Evolutionary conservation across 1,140 invertebrate genomes (phyloP), one percentile per base, ranked within the genome.

Genomic region (Apocrypta bakeri): DNA sequence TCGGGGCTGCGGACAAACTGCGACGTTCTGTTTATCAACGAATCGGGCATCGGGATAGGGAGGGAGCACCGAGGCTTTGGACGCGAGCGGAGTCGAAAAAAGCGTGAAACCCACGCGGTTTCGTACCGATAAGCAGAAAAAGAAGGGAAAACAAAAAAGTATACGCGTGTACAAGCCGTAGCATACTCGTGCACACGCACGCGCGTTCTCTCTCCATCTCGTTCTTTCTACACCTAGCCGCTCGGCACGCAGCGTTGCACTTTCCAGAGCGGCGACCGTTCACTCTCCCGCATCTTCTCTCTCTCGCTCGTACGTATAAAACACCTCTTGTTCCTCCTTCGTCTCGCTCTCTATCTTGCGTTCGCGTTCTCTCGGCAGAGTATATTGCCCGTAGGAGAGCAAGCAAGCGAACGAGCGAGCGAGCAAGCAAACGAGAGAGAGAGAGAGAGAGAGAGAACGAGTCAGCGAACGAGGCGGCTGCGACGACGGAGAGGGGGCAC

Each of bases 1-100:
- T n/a, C n/a, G n/a, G n/a, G n/a, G n/a, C n/a, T n/a, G n/a, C n/a
- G n/a, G 85, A 87, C 82, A 85, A 85, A 83, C 87, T 80, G 75
- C 25, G 81, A 61, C 33, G 66, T 77, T n/a, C n/a, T 71, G 63
- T 66, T 25, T 66, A 66, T 66, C 63, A 29, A 66, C 24, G 11
- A 14, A 9, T 29, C 63, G 63, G 63, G 63, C 63, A 56, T n/a
- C n/a, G 69, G 42, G 21, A 40, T 1, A 37, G 37, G 42, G 37
- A 40, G 69, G n/a, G n/a, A n/a, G n/a, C n/a, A n/a, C n/a, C n/a
- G n/a, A n/a, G n/a, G n/a, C n/a, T n/a, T n/a, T n/a, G n/a, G n/a
- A n/a, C n/a, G n/a, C n/a, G n/a, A n/a, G n/a, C n/a, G n/a, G n/a
- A n/a, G n/a, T n/a, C n/a, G n/a, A n/a, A n/a, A n/a, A n/a, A n/a